Conservation (phyloP, 1,140 invertebrate species). For the Agraylea sexmaculata region DNA sequence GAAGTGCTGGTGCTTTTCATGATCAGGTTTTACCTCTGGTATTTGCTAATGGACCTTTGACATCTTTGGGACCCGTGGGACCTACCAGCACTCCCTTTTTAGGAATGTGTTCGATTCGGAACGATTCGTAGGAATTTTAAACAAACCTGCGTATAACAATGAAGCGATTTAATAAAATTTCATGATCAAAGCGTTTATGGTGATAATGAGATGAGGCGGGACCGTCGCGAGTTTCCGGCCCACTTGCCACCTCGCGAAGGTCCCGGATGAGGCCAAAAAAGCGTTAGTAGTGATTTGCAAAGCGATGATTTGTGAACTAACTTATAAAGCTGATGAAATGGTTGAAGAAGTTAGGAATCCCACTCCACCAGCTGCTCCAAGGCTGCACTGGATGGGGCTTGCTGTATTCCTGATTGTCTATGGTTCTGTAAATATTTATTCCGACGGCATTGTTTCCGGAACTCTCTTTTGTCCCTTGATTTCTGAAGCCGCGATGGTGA, state of each 20-base stretch:
- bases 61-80: constrained; percentile 43
- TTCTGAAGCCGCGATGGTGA: not conserved
- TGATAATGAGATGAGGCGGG: too few relatives aligned
- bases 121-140: too few relatives aligned
- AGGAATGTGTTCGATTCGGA: constrained; percentile 18
- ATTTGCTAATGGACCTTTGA: constrained; percentile 29
- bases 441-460: constrained; percentile 1
- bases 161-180: too few relatives aligned
- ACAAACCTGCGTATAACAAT: too few relatives aligned
- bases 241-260: too few relatives aligned
- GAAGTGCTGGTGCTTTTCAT: too few relatives aligned
- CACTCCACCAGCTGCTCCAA: constrained; percentile 3
- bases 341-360: constrained; percentile 12
- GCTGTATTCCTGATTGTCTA: constrained; percentile 11
- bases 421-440: constrained; percentile 11
- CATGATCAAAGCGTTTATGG: too few relatives aligned
- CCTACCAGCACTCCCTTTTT: constrained; percentile 41
- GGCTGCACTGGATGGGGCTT: not conserved
- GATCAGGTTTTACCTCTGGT: too few relatives aligned
- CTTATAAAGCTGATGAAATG: constrained; percentile 15
- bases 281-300: too few relatives aligned
- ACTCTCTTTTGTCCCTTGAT: not conserved
- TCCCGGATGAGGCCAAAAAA: too few relatives aligned
- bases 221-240: too few relatives aligned
- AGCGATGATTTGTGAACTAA: too few relatives aligned